Conservation (phyloP, 2,113 vertebrate species). For the Picathartes gymnocephalus region DNA sequence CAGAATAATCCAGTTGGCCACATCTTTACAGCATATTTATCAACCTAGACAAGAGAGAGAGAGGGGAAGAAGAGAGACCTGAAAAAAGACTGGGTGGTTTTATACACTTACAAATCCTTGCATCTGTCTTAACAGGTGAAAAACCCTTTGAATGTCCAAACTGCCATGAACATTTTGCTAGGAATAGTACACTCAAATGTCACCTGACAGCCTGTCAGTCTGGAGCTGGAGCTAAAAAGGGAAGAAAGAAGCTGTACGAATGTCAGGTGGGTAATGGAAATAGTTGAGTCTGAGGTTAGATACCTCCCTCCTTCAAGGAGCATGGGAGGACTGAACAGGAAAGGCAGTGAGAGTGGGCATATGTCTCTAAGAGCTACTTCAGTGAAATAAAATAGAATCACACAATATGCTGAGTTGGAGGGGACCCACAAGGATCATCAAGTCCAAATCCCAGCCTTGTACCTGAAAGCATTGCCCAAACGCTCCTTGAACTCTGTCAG, state of each 20-base stretch:
- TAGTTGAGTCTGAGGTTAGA: neutral
- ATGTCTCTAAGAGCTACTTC: neutral
- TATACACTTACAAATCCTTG: neutral
- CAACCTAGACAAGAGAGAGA: neutral
- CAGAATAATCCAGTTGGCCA: neutral
- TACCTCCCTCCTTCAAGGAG: neutral
- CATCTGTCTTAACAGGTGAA: slow-evolving; percentile 81
- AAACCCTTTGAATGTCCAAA: slow-evolving; percentile 98
- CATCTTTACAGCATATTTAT: neutral
- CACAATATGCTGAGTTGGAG: neutral
- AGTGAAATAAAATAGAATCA: neutral
- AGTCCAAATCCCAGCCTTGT: neutral
- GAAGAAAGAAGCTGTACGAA: slow-evolving; percentile 96
- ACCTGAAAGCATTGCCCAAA: neutral
- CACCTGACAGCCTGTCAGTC: slow-evolving; percentile 96
- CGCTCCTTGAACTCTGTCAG: fast-evolving
- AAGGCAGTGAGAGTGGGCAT: neutral
- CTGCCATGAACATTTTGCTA: slow-evolving; percentile 93
- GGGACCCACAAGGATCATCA: neutral
- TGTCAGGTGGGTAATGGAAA: slow-evolving; percentile 87
- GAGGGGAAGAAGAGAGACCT: neutral
- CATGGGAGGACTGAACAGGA: neutral
- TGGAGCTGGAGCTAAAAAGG: slow-evolving; percentile 94
- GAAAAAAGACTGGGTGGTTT: neutral
- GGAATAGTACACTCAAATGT: slow-evolving; percentile 97